Evolutionary conservation across 2,888 invertebrate species (phyloP), one percentile per base, ranked within the genome.

Genomic region (Actias luna): DNA sequence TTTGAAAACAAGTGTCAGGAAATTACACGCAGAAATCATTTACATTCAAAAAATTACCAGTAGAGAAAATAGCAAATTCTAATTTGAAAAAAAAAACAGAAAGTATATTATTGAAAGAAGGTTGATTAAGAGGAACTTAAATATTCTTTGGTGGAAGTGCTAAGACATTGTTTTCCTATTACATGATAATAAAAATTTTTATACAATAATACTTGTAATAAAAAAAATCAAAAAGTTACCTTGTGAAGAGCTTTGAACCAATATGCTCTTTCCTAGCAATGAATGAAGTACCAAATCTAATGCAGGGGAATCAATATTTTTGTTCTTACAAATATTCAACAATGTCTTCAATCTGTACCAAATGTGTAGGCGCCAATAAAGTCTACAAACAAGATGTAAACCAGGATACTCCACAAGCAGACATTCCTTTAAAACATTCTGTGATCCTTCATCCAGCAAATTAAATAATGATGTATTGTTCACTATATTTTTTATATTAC

Each of bases 291-390:
- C 80, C 22, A 65, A 66, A 7, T 71, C 57, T 42, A 87, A 65
- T 1, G 63, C 62, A 39, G 63, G 5, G 60, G 63, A 69, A 63
- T 61, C 65, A 29, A 70, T 50, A 5, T 65, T 64, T 10, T 70
- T 70, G 22, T 71, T 72, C 1, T 62, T 64, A 2, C 71, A 69
- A 7, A 87, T 85, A 25, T 76, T 67, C 18, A 67, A 62, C 1
- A 88, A 67, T 46, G 82, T 71, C 0, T 82, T 75, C 5, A 64
- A 64, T 50, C 76, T 78, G 63, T 83, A 87, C 92, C 93, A 93
- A 12, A 76, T 73, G 0, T 77, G 74, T 63, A 84, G 80, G 7
- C 84, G 74, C 92, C 93, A 92, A 67, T 83, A 92, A 46, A 93
- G 66, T 3, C 90, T 74, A 69, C 90, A 90, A 1, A 90, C 78